Evolutionary conservation across 1,140 invertebrate species (phyloP).

Genomic region (Anagrus nilaparvatae): DNA sequence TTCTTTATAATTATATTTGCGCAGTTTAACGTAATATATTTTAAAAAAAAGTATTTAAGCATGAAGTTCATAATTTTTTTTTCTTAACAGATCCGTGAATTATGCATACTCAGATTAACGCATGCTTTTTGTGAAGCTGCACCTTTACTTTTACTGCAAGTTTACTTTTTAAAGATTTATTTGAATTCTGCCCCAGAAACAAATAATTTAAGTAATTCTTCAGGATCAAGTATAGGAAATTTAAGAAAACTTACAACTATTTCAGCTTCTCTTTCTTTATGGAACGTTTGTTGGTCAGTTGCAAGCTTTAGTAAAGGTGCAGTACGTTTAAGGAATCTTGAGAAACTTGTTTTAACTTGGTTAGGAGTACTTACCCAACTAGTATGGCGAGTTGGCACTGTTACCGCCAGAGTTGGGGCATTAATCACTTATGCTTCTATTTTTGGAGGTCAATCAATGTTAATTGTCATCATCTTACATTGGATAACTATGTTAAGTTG

Average conservation of each 20-base stretch:
- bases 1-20: too few relatives aligned
- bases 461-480: constrained; percentile 69
- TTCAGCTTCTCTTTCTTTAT: constrained; percentile 69
- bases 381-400: constrained; percentile 75
- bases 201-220: too few relatives aligned
- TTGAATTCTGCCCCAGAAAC: too few relatives aligned
- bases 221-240: too few relatives aligned
- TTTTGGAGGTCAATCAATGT: constrained; percentile 54
- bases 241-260: constrained; percentile 70
- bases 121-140: constrained; percentile 82
- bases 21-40: too few relatives aligned
- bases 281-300: constrained; percentile 82
- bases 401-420: constrained; percentile 68
- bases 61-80: not conserved
- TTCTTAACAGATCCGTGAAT: constrained; percentile 46
- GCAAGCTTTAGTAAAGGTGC: constrained; percentile 85
- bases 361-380: constrained; percentile 70
- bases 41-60: not conserved
- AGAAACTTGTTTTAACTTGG: constrained; percentile 77
- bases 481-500: constrained; percentile 79
- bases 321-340: constrained; percentile 62
- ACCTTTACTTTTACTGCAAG: constrained; percentile 74
- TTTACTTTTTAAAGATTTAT: too few relatives aligned
- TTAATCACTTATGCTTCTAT: constrained; percentile 76
- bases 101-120: constrained; percentile 70